phyloP scores from a whole-genome alignment of 2,888 invertebrate genomes.

The Loripinus fragilis region DNA sequence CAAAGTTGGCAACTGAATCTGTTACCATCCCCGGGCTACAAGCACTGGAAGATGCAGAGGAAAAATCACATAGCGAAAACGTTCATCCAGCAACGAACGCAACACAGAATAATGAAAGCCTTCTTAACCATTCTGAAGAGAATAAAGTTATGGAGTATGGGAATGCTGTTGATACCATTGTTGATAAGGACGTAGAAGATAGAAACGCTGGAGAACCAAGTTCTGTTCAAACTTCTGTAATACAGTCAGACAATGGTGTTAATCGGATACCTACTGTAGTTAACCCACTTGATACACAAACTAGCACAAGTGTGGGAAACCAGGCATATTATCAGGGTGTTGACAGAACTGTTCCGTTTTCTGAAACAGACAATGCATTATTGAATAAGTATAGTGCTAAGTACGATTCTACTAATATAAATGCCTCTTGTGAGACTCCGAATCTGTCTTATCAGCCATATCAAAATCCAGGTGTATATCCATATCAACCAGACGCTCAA shows the following conservation, averaged over 20 bases:
- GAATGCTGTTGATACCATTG: not conserved
- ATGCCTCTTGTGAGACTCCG: not conserved
- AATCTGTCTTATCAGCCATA: not conserved
- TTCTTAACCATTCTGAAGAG: not conserved
- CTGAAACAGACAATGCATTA: not conserved
- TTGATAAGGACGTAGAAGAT: not conserved
- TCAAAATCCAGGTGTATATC: not conserved
- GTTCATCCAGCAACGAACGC: no score
- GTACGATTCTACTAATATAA: not conserved
- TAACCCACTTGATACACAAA: not conserved
- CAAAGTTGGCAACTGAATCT: not conserved
- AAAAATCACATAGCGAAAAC: no score
- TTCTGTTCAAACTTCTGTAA: not conserved
- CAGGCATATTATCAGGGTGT: slow-evolving; percentile 1
- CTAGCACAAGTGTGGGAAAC: not conserved
- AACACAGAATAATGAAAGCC: not conserved
- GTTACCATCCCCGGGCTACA: not conserved
- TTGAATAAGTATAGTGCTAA: not conserved
- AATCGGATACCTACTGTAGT: not conserved
- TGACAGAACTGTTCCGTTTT: not conserved
- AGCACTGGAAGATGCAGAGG: no score
- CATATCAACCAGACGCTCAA: slow-evolving; percentile 14
- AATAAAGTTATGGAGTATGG: not conserved
- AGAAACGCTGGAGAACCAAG: not conserved
- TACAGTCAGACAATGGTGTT: not conserved